Conservation (phyloP, 2,888 invertebrate genomes). For the Cryptus viduatorius region DNA sequence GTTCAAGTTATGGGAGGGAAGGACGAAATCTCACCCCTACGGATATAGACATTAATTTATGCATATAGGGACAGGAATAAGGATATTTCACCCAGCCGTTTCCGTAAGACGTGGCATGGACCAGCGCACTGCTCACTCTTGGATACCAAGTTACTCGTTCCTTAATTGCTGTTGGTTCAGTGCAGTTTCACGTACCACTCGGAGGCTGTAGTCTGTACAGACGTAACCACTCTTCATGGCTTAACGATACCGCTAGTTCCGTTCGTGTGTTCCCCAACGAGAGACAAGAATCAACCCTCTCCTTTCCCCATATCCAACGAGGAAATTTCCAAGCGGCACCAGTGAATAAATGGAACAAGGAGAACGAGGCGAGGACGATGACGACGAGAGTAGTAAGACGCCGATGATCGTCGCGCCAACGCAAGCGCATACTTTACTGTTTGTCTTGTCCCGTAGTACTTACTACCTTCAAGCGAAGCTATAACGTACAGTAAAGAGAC, state of each 20-base stretch:
- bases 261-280: background rate
- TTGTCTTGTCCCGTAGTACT: slow-evolving; percentile 44
- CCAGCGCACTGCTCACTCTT: slow-evolving; percentile 27
- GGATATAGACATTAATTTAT: background rate
- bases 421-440: slow-evolving; percentile 44
- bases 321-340: slow-evolving; percentile 44
- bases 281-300: background rate
- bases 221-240: background rate
- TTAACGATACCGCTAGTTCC: slow-evolving; percentile 10
- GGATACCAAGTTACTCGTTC: slow-evolving; percentile 44
- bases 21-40: too few species aligned
- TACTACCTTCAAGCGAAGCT: background rate
- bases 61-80: background rate
- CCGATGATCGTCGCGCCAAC: slow-evolving; percentile 35
- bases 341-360: slow-evolving; percentile 61
- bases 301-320: background rate
- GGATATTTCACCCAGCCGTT: background rate
- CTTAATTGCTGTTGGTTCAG: slow-evolving; percentile 66
- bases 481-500: background rate
- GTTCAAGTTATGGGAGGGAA: too few species aligned
- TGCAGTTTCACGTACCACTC: slow-evolving; percentile 14
- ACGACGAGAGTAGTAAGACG: slow-evolving; percentile 25
- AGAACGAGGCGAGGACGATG: slow-evolving; percentile 14
- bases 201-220: slow-evolving; percentile 14
- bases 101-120: slow-evolving; percentile 8